These are phyloP conservation scores for Mormyrus hasselquistii DNA, from an alignment of 2,797 vertebrate genomes.

Conservation along the genomic window DNA sequence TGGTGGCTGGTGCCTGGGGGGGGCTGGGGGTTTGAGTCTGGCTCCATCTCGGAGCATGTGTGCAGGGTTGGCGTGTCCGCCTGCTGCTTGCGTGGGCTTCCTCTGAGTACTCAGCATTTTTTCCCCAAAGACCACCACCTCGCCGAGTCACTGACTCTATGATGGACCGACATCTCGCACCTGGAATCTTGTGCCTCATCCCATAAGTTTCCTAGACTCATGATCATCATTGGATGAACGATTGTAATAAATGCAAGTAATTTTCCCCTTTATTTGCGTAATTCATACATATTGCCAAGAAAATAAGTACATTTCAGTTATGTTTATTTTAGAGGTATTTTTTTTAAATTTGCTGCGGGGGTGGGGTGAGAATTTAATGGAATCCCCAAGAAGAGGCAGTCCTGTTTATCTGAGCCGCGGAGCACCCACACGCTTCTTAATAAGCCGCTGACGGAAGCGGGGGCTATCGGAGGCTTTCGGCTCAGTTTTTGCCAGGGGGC, in stretches of 20 bases:
- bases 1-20: neutral
- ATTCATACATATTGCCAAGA: neutral
- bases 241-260: neutral
- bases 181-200: neutral
- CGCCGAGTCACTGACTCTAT: neutral
- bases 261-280: neutral
- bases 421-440: neutral
- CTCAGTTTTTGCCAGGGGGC: neutral
- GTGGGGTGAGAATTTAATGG: neutral
- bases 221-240: neutral
- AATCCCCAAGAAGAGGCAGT: neutral
- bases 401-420: neutral
- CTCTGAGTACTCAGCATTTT: neutral
- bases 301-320: constrained; percentile 5
- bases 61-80: neutral
- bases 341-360: neutral
- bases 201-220: neutral
- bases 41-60: neutral
- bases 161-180: neutral
- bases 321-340: neutral
- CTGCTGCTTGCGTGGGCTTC: neutral
- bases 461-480: neutral
- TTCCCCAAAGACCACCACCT: neutral
- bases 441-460: neutral
- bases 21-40: neutral